These are phyloP conservation scores for Crossaster papposus DNA, from an alignment of 53 echinoderm and acorn worm genomes.

Conservation along the genomic window DNA sequence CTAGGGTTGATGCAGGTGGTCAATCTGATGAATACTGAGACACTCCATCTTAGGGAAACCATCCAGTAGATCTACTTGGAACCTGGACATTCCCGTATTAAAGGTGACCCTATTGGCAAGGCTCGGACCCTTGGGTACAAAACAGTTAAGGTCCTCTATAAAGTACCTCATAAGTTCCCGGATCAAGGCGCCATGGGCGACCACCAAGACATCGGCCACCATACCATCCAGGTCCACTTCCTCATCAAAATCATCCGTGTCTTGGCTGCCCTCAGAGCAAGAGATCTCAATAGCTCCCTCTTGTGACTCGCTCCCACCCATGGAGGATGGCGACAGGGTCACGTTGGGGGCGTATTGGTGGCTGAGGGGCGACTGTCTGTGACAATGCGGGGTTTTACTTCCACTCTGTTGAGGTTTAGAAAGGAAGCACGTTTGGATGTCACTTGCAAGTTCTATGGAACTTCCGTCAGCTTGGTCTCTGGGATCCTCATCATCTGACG, in stretches of 20 bases:
- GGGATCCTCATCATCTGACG: neutral
- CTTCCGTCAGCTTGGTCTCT: neutral
- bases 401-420: neutral
- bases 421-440: neutral
- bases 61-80: slow-evolving; percentile 64
- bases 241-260: slow-evolving; percentile 51
- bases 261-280: slow-evolving; percentile 51
- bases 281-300: slow-evolving; percentile 55
- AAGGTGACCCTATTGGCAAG: slow-evolving; percentile 64
- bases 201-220: slow-evolving; percentile 66
- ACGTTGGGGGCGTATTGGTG: slow-evolving; percentile 57
- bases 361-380: slow-evolving; percentile 44
- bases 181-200: slow-evolving; percentile 65
- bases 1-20: slow-evolving; percentile 61
- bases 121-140: slow-evolving; percentile 60
- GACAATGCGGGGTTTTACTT: slow-evolving; percentile 9
- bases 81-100: slow-evolving; percentile 72
- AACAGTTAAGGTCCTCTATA: slow-evolving; percentile 67
- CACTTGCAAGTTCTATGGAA: neutral
- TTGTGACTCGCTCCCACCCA: slow-evolving; percentile 18
- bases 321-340: slow-evolving; percentile 41
- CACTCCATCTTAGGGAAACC: slow-evolving; percentile 67
- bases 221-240: slow-evolving; percentile 31
- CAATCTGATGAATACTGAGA: slow-evolving; percentile 63
- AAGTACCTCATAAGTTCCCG: slow-evolving; percentile 66